Base-by-base conservation (phyloP, 2,888 invertebrate species). In the Polydrusus tereticollis region DNA sequence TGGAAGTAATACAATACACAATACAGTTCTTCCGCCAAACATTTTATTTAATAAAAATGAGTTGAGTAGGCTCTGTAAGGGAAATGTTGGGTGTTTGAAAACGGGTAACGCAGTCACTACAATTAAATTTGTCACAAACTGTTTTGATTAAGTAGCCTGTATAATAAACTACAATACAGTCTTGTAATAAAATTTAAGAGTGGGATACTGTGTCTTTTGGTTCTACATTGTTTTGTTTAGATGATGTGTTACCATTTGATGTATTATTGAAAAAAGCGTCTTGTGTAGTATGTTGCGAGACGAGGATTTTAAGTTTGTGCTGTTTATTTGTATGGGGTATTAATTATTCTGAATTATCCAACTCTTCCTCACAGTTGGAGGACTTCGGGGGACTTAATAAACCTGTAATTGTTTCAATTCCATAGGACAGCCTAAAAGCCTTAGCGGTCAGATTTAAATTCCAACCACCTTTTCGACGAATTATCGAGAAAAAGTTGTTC, bases 401-500 rank as follows among this genome's bases (percentile, higher is more conserved):
- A 0, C 29, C 33, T 2, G 52, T 52, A 16, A 52, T 64, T 2
- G 52, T 12, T 16, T 36, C 36, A n/a, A 64, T 64, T n/a, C 50
- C 5, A 52, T 36, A 64, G 2, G 38, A 12, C 2, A 64, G 18
- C 4, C 64, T 20, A 36, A 64, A 64, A 14, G n/a, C 14, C 26
- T 55, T 64, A 5, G 52, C 50, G 7, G 38, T 16, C 1, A 52
- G 64, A 29, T 63, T 63, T 29, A 47, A 47, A 47, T 21, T 18
- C 63, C 63, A 63, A 14, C 63, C 63, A 29, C 64, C 64, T 23
- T 21, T 8, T 21, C 52, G 64, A 14, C 63, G 18, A 1, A 63
- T 8, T 8, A 43, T 18, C 29, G 43, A 43, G 18, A 18, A 43
- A 18, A 43, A 10, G 1, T 18, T 47, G 2, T 21, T 0, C 6